Conservation (phyloP, 1,140 invertebrate species). For the Pseudomyrmex cubaensis region DNA sequence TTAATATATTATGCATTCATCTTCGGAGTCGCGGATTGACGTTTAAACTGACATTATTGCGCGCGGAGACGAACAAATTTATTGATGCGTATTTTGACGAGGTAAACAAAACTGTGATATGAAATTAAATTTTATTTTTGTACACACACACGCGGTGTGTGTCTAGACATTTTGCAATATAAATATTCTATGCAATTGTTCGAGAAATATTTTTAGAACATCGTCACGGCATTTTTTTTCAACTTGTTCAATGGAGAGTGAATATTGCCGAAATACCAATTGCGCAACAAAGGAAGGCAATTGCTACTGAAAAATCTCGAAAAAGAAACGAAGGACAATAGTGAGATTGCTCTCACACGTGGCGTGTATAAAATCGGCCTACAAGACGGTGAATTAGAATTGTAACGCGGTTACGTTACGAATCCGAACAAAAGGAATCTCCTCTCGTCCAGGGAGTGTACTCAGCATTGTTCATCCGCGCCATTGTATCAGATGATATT, state of each 20-base stretch:
- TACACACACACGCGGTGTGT: too few species aligned
- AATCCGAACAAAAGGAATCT: slow-evolving; percentile 35
- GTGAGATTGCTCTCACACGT: slow-evolving; percentile 64
- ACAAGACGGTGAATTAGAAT: slow-evolving; percentile 11
- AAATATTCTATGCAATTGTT: background rate
- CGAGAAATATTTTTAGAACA: background rate
- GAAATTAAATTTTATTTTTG: too few species aligned
- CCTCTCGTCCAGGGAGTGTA: slow-evolving; percentile 14
- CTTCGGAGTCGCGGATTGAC: too few species aligned
- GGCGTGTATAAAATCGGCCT: slow-evolving; percentile 39
- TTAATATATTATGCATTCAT: slow-evolving; percentile 28
- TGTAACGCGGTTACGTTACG: slow-evolving; percentile 33
- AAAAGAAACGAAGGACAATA: slow-evolving; percentile 50
- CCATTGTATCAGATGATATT: background rate
- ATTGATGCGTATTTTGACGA: too few species aligned
- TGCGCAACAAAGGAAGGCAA: slow-evolving; percentile 25
- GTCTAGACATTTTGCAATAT: background rate
- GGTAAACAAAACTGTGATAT: too few species aligned
- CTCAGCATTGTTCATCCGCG: slow-evolving; percentile 5
- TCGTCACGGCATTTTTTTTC: background rate
- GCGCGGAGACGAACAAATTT: too few species aligned
- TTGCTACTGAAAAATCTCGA: slow-evolving; percentile 51
- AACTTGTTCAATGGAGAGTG: background rate
- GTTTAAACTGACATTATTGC: too few species aligned
- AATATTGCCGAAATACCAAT: slow-evolving; percentile 21